phyloP scores from a whole-genome alignment of 2,888 invertebrate species.

The Drosophila niveifrons region DNA sequence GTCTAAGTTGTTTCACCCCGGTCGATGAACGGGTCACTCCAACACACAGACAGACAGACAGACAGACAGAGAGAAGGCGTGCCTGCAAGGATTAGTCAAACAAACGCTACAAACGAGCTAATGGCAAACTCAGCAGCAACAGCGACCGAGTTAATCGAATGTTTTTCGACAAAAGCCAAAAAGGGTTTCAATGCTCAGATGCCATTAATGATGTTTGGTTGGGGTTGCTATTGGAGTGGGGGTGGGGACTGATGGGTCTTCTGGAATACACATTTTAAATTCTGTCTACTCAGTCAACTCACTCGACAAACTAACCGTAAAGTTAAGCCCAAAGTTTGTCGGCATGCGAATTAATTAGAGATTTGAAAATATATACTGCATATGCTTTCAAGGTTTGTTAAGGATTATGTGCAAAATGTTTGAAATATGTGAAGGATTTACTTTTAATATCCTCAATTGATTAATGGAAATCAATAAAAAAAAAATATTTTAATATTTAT shows the following conservation, averaged over 20 bases:
- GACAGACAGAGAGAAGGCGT: not conserved
- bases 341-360: conserved; percentile 36
- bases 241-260: too few relatives aligned
- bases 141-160: conserved; percentile 50
- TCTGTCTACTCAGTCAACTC: conserved; percentile 20
- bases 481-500: too few relatives aligned
- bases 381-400: not conserved
- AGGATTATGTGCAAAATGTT: not conserved
- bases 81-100: conserved; percentile 73
- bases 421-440: not conserved
- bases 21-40: conserved; percentile 21
- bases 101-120: conserved; percentile 67
- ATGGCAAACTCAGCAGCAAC: conserved; percentile 43
- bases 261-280: conserved; percentile 10
- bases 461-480: too few relatives aligned
- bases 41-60: not conserved
- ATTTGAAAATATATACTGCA: conserved; percentile 33
- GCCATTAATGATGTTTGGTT: conserved; percentile 56
- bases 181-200: conserved; percentile 44
- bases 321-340: conserved; percentile 31
- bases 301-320: conserved; percentile 35
- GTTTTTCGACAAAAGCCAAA: conserved; percentile 8
- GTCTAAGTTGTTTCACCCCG: conserved; percentile 60
- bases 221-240: not conserved
- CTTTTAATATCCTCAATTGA: too few relatives aligned